These are phyloP conservation scores for Holothuria glaberrima DNA, from an alignment of 35 echinoderm and acorn worm species.

Conservation along the genomic window DNA sequence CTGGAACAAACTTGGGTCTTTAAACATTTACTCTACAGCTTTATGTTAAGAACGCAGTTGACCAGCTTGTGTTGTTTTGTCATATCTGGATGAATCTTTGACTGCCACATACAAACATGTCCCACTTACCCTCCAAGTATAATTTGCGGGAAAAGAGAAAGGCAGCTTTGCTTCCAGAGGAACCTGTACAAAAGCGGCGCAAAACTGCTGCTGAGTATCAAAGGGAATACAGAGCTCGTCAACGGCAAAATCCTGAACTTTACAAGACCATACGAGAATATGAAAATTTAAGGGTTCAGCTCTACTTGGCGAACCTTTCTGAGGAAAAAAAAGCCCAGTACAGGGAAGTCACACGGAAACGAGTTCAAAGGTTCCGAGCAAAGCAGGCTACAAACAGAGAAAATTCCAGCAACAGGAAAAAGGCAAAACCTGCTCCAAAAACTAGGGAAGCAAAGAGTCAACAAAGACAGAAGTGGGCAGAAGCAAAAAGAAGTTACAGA, in stretches of 20 bases:
- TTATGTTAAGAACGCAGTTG: too few species aligned
- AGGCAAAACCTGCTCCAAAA: neutral
- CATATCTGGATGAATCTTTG: too few species aligned
- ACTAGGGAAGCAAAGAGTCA: conserved; percentile 7
- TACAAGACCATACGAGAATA: neutral
- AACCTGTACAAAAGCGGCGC: neutral
- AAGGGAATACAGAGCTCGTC: conserved; percentile 22
- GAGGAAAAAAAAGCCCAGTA: conserved; percentile 34
- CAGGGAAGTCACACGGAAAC: conserved; percentile 15
- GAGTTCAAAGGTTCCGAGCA: conserved; percentile 2
- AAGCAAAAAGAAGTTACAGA: neutral
- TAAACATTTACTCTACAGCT: too few species aligned
- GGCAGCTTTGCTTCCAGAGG: neutral
- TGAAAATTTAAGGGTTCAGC: conserved; percentile 10
- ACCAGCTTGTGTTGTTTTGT: too few species aligned
- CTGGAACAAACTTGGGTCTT: too few species aligned
- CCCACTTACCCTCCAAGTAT: too few species aligned
- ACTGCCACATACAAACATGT: too few species aligned
- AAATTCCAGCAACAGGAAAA: neutral
- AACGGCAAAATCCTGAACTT: conserved; percentile 15
- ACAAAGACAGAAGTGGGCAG: conserved; percentile 25
- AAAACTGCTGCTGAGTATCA: conserved; percentile 27
- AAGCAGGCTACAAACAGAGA: neutral
- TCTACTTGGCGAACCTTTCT: neutral
- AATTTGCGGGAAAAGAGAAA: too few species aligned